A percentile compares a stretch with the other conserved stretches of the same genome.
Conservation (phyloP, 2,797 vertebrate genomes). For the Bradypodion pumilum region DNA sequence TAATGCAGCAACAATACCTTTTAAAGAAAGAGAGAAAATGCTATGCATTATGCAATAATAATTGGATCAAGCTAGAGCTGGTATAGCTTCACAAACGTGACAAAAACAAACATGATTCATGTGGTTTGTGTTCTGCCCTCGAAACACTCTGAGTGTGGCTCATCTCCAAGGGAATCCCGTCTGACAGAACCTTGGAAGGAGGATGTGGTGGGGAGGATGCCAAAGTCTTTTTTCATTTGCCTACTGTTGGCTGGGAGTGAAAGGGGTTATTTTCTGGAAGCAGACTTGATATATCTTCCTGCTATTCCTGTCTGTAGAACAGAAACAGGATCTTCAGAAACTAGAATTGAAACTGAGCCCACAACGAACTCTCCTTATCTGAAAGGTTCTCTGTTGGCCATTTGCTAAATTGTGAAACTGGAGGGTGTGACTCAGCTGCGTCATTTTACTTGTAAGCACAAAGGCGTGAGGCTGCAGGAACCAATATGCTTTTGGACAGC, state of each 20-base stretch:
- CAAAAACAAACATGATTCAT: neutral
- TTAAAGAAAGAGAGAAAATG: neutral
- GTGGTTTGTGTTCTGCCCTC: neutral
- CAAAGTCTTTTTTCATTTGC: neutral
- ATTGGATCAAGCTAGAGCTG: neutral
- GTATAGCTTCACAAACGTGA: neutral
- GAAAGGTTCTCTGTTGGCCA: neutral
- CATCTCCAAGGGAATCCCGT: neutral
- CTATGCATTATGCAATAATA: neutral
- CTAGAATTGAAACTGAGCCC: neutral
- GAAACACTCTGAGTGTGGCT: neutral
- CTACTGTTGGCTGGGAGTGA: neutral
- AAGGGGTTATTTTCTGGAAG: neutral
- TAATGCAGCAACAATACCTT: neutral
- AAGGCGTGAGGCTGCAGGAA: neutral
- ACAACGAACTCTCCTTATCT: neutral
- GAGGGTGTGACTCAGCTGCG: neutral
- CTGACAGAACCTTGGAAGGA: neutral
- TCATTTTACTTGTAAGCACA: neutral
- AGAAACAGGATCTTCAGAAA: neutral
- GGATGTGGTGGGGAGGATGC: neutral
- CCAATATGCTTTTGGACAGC: neutral
- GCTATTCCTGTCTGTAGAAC: neutral
- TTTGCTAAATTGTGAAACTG: too few species aligned
- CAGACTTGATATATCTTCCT: neutral